Evolutionary conservation across 64 coral and sea anemone genomes (phyloP).

Genomic region (Hydrozoanthus tunicans): DNA sequence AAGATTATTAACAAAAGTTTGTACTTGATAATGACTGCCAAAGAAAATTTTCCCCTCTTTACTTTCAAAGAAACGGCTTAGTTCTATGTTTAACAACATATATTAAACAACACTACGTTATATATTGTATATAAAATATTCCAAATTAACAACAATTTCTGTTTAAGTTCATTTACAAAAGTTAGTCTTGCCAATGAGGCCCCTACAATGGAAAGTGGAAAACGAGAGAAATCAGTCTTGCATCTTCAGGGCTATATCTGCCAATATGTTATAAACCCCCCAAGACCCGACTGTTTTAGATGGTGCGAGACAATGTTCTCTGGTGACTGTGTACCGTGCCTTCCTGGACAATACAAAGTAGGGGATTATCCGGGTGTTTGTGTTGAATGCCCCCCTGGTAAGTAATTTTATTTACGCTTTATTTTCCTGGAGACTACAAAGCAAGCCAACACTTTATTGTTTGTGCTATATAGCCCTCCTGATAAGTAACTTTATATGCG

Average conservation of each 20-base stretch:
- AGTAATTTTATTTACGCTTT: not conserved
- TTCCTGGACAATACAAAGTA: constrained; percentile 6
- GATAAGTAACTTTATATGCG: too few species aligned
- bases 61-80: not conserved
- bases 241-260: constrained; percentile 6
- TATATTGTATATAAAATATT: too few species aligned
- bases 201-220: not conserved
- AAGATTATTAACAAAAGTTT: too few species aligned
- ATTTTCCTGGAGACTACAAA: not conserved
- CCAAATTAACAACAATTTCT: not conserved
- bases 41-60: not conserved
- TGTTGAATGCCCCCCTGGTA: constrained; percentile 30
- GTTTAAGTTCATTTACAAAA: not conserved
- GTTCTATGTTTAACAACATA: not conserved
- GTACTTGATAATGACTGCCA: not conserved
- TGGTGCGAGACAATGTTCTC: not conserved
- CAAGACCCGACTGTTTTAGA: not conserved
- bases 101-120: too few species aligned
- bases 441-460: too few species aligned
- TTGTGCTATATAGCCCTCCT: too few species aligned
- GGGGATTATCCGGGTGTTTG: constrained; percentile 12
- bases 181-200: not conserved
- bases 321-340: not conserved
- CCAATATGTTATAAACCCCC: not conserved
- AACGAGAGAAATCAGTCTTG: not conserved